These are phyloP conservation scores for Tuta absoluta DNA, from an alignment of 2,888 invertebrate species.

Conservation along the genomic window DNA sequence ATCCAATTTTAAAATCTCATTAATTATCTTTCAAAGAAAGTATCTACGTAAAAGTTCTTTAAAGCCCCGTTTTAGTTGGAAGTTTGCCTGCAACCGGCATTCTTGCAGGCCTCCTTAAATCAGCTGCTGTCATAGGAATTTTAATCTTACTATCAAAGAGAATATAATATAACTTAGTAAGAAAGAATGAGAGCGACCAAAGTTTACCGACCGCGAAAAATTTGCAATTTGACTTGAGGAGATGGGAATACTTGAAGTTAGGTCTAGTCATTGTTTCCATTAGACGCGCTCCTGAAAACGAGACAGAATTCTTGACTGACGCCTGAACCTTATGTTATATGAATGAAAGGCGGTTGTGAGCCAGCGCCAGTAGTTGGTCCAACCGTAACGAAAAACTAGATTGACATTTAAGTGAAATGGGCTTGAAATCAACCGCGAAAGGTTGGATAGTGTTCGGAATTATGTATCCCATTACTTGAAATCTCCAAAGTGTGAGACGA, in stretches of 20 bases:
- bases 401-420: no score
- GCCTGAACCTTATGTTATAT: no score
- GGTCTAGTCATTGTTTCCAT: constrained; percentile 24
- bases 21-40: not conserved
- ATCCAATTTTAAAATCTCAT: not conserved
- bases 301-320: not conserved
- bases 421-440: no score
- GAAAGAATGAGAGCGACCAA: not conserved
- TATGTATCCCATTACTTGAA: no score
- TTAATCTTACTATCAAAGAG: constrained; percentile 7
- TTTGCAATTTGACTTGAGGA: constrained; percentile 12
- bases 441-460: no score
- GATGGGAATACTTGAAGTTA: constrained; percentile 7
- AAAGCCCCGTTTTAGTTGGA: not conserved
- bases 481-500: no score
- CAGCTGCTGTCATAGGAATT: constrained; percentile 19
- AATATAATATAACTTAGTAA: no score
- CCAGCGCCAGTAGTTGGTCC: no score
- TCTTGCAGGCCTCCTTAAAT: constrained; percentile 10
- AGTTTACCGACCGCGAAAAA: constrained; percentile 7
- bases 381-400: no score
- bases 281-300: not conserved
- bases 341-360: no score
- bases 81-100: constrained; percentile 16
- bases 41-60: constrained; percentile 2